Percentiles rank a stretch among this genome's conserved stretches.
phyloP scores from a whole-genome alignment of 2,888 invertebrate species.

The Pocota personata region DNA sequence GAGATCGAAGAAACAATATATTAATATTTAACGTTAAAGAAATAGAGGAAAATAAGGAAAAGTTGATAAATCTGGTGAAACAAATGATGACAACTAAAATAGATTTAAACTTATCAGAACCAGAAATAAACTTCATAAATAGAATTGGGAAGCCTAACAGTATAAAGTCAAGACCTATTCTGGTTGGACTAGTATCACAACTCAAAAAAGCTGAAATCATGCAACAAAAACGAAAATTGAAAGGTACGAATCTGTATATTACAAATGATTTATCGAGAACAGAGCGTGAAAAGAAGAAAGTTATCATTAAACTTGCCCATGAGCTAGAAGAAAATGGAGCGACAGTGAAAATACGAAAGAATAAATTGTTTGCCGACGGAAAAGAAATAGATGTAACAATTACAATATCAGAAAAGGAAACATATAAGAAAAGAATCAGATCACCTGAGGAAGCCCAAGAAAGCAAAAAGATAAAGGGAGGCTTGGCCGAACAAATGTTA shows the following conservation, averaged over 20 bases:
- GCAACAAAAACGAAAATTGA: background rate
- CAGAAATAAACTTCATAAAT: background rate
- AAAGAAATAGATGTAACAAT: background rate
- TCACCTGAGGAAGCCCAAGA: background rate
- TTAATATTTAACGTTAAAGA: no score
- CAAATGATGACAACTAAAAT: no score
- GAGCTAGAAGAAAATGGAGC: background rate
- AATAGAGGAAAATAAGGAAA: no score
- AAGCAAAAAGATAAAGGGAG: background rate
- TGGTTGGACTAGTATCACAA: background rate
- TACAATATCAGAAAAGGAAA: background rate
- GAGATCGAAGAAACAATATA: no score
- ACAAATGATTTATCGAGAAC: background rate
- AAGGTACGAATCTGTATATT: background rate
- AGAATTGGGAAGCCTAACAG: background rate
- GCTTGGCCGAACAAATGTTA: background rate
- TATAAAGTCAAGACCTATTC: background rate
- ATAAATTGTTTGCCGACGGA: background rate
- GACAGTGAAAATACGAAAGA: background rate
- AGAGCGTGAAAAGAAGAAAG: conserved; percentile 1
- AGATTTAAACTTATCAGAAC: background rate
- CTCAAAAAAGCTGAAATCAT: background rate
- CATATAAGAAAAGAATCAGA: background rate
- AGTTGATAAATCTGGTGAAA: no score
- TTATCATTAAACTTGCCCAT: background rate